Evolutionary conservation across 2,797 vertebrate species (phyloP).

Genomic region (Botia kubotai): DNA sequence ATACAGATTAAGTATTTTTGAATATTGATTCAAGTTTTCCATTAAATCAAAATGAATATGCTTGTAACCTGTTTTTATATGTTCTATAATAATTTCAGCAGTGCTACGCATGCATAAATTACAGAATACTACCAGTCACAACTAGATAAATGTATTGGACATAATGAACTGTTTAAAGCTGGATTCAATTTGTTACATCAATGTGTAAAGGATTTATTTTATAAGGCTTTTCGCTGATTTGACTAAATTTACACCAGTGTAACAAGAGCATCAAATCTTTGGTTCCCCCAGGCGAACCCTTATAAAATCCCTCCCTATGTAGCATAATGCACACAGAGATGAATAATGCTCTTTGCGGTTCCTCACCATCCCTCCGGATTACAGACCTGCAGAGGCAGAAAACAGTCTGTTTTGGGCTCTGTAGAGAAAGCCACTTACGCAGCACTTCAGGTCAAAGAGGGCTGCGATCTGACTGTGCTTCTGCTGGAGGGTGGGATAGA

Average conservation of each 20-base stretch:
- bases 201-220: constrained; percentile 56
- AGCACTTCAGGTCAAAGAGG: constrained; percentile 51
- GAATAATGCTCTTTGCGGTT: constrained; percentile 86
- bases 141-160: constrained; percentile 60
- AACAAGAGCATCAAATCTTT: constrained; percentile 56
- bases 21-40: background rate
- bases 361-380: constrained; percentile 53
- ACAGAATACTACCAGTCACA: constrained; percentile 15
- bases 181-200: constrained; percentile 47
- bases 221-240: constrained; percentile 57
- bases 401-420: constrained; percentile 38
- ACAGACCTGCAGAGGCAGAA: constrained; percentile 44
- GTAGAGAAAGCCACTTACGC: constrained; percentile 49
- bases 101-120: background rate
- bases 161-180: constrained; percentile 50
- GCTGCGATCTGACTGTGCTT: constrained; percentile 15
- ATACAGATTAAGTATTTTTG: background rate
- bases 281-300: constrained; percentile 67
- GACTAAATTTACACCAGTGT: constrained; percentile 55
- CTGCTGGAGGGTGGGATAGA: constrained; percentile 2
- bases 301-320: constrained; percentile 65
- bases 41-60: background rate
- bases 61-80: constrained; percentile 5
- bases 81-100: constrained; percentile 5
- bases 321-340: constrained; percentile 79